A percentile compares a stretch with the other conserved stretches of the same genome.
These are phyloP conservation scores for Laothoe populi DNA, from an alignment of 2,888 invertebrate genomes.

Conservation along the genomic window DNA sequence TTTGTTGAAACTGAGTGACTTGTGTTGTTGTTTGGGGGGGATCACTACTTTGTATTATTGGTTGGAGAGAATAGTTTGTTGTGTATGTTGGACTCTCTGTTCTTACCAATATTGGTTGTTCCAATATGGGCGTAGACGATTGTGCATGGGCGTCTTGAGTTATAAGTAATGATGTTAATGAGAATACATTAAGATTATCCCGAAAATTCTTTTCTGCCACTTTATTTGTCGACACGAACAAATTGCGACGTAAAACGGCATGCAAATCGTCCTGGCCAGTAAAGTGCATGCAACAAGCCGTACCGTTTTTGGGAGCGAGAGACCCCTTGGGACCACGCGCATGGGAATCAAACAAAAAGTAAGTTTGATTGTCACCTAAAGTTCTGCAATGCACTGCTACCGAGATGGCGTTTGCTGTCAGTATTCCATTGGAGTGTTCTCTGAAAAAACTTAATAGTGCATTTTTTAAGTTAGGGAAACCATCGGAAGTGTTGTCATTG, in stretches of 20 bases:
- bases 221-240: not conserved
- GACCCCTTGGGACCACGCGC: not conserved
- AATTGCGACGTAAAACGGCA: too few relatives aligned
- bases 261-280: not conserved
- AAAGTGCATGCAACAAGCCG: not conserved
- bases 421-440: not conserved
- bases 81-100: too few relatives aligned
- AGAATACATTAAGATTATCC: not conserved
- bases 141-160: not conserved
- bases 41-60: not conserved
- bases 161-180: slow-evolving; percentile 6
- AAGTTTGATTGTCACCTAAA: not conserved
- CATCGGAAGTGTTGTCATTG: not conserved
- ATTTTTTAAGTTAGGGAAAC: slow-evolving; percentile 6
- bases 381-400: not conserved
- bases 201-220: not conserved
- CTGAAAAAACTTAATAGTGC: not conserved
- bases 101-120: too few relatives aligned
- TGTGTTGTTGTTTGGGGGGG: not conserved
- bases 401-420: not conserved
- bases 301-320: not conserved
- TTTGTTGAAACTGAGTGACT: not conserved
- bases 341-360: slow-evolving; percentile 1
- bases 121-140: too few relatives aligned
- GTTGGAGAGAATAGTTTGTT: too few relatives aligned